Conservation (phyloP, 1,140 invertebrate genomes). For the Lamellibrachia luymesi region DNA sequence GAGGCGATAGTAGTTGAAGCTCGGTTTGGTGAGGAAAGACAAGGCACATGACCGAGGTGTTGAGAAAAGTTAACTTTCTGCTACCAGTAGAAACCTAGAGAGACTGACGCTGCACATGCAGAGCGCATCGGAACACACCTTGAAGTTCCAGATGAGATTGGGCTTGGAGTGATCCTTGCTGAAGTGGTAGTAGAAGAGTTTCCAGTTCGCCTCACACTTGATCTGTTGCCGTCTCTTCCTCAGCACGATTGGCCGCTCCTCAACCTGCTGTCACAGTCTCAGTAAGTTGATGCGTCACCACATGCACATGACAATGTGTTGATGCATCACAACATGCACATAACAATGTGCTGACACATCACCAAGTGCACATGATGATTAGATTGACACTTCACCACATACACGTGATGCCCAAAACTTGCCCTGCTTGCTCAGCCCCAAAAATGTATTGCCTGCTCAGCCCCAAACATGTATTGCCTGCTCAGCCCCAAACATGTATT, state of each 20-base stretch:
- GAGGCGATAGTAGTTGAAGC: too few species aligned
- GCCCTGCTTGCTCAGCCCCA: too few species aligned
- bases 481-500: too few species aligned
- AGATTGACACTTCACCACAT: too few species aligned
- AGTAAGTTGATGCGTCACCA: background rate
- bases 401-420: too few species aligned
- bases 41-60: too few species aligned
- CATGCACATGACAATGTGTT: background rate
- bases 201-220: conserved; percentile 83
- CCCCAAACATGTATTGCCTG: too few species aligned
- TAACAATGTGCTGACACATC: background rate
- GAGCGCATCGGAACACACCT: conserved; percentile 60
- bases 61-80: background rate
- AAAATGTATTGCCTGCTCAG: too few species aligned
- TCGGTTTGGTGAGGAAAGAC: too few species aligned
- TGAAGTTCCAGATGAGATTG: conserved; percentile 98
- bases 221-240: conserved; percentile 85
- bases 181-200: conserved; percentile 93
- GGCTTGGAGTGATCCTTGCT: conserved; percentile 90
- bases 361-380: background rate
- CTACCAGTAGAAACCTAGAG: background rate
- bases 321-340: background rate
- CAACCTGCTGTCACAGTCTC: conserved; percentile 6
- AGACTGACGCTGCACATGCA: conserved; percentile 11
- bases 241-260: conserved; percentile 75